phyloP scores from a whole-genome alignment of 2,113 vertebrate species.

The Ictalurus punctatus region DNA sequence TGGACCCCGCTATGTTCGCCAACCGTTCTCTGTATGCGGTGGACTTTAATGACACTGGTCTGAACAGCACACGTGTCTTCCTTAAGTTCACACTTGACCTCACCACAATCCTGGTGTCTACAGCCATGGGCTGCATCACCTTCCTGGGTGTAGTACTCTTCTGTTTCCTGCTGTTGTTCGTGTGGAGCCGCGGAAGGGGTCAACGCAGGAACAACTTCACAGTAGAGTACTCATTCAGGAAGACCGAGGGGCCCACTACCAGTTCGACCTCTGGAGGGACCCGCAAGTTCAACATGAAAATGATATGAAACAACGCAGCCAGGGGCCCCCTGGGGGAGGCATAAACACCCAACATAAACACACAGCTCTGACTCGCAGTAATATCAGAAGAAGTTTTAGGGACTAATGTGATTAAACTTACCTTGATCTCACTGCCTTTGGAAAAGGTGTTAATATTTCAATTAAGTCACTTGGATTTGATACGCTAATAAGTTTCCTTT shows the following conservation, averaged over 20 bases:
- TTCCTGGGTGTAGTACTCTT: constrained; percentile 97
- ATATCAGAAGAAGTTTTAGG: constrained; percentile 55
- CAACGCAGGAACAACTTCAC: constrained; percentile 98
- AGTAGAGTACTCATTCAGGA: constrained; percentile 96
- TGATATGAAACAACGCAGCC: constrained; percentile 92
- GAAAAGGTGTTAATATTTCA: constrained; percentile 45
- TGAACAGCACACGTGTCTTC: constrained; percentile 89
- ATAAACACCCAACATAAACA: constrained; percentile 72
- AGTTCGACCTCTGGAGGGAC: constrained; percentile 82
- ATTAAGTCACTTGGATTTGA: background rate
- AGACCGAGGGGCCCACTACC: constrained; percentile 83
- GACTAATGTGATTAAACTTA: constrained; percentile 48
- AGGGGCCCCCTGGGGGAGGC: constrained; percentile 75
- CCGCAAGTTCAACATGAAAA: constrained; percentile 99
- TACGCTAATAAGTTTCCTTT: constrained; percentile 22
- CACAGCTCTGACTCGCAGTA: constrained; percentile 71
- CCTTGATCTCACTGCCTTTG: constrained; percentile 55
- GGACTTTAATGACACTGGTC: constrained; percentile 85
- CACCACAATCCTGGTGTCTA: constrained; percentile 97
- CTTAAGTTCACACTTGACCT: constrained; percentile 93
- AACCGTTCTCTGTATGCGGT: constrained; percentile 81
- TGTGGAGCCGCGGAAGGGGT: constrained; percentile 95
- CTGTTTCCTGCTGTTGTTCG: constrained; percentile 96
- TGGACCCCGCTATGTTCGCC: constrained; percentile 70
- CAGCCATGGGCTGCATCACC: constrained; percentile 98